Conservation (phyloP, 2,113 vertebrate species). For the Pedionomus torquatus region DNA sequence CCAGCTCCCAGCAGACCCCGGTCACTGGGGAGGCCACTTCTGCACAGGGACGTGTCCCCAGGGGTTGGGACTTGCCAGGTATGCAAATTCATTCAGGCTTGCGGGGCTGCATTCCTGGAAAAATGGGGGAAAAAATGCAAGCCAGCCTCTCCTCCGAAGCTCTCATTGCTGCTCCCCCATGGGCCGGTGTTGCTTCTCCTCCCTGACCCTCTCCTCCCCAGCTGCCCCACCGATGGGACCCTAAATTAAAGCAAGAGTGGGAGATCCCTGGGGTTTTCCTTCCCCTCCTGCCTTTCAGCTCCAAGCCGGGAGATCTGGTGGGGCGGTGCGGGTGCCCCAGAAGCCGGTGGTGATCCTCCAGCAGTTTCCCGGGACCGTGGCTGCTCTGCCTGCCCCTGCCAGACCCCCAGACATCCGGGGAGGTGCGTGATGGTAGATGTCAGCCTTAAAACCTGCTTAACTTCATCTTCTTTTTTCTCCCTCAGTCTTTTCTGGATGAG, state of each 20-base stretch:
- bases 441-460: background rate
- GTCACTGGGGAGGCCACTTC: fast-evolving
- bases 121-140: background rate
- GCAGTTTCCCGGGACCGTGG: conserved; percentile 51
- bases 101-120: background rate
- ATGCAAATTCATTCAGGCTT: too few species aligned
- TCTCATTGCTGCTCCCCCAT: fast-evolving
- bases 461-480: background rate
- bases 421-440: conserved; percentile 22
- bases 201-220: background rate
- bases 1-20: background rate
- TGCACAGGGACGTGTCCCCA: background rate
- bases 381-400: conserved; percentile 13
- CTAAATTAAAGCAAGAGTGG: too few species aligned
- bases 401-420: conserved; percentile 57
- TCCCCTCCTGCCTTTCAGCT: background rate
- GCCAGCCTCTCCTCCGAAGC: background rate
- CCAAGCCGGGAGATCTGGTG: fast-evolving
- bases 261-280: background rate
- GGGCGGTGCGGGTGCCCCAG: background rate
- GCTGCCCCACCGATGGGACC: fast-evolving
- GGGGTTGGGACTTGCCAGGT: background rate
- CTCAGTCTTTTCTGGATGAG: background rate
- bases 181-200: background rate
- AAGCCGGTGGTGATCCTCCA: conserved; percentile 68